These are phyloP conservation scores for Eupithecia insigniata DNA, from an alignment of 2,888 invertebrate species.

Conservation along the genomic window DNA sequence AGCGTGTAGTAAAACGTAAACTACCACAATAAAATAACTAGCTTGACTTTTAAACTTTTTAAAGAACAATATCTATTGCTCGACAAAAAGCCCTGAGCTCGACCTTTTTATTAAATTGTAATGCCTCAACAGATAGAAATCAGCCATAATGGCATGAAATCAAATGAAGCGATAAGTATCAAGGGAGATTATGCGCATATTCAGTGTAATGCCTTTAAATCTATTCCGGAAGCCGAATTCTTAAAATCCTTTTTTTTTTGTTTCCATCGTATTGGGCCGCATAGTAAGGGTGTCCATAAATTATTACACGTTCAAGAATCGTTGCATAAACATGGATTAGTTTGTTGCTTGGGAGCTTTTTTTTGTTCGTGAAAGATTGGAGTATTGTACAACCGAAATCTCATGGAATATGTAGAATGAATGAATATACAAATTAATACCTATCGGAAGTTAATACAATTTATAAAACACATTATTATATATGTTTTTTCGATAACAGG, in stretches of 20 bases:
- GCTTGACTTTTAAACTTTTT: not conserved
- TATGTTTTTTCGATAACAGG: not conserved
- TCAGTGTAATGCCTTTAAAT: conserved; percentile 59
- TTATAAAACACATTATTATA: not conserved
- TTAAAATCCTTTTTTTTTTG: conserved; percentile 38
- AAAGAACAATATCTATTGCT: not conserved
- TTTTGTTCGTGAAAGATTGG: not conserved
- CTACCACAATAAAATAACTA: not conserved
- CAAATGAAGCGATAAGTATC: conserved; percentile 53
- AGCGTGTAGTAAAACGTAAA: not conserved
- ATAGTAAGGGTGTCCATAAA: conserved; percentile 30
- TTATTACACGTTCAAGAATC: not conserved
- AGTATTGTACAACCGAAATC: not conserved
- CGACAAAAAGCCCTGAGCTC: not conserved
- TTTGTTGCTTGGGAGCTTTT: not conserved
- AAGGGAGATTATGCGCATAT: conserved; percentile 61
- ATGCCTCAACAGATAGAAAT: conserved; percentile 23
- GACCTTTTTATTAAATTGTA: conserved; percentile 21
- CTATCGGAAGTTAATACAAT: not conserved
- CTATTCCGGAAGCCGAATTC: conserved; percentile 55
- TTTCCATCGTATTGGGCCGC: conserved; percentile 36
- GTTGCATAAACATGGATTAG: conserved; percentile 1
- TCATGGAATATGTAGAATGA: not conserved
- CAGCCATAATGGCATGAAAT: conserved; percentile 41
- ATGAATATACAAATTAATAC: not conserved